phyloP scores from a whole-genome alignment of 2,797 vertebrate species.

The Dryobates pubescens region DNA sequence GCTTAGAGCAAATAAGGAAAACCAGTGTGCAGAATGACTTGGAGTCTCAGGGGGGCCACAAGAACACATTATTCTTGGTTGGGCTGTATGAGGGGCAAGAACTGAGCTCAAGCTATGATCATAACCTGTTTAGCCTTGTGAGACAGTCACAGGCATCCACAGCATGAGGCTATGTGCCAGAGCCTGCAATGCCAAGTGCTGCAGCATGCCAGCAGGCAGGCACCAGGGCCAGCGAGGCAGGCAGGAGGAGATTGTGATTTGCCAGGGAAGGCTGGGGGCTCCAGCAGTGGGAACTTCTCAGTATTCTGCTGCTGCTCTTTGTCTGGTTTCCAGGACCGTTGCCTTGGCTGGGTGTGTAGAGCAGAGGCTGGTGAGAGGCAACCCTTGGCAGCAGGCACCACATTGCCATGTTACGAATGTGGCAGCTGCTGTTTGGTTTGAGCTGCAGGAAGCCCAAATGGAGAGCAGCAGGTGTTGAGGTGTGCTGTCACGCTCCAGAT shows the following conservation, averaged over 20 bases:
- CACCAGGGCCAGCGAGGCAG: accelerated
- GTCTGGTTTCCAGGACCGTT: not conserved
- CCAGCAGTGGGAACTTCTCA: accelerated
- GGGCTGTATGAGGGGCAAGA: not conserved
- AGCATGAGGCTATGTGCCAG: not conserved
- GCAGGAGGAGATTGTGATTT: not conserved
- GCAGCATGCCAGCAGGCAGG: not conserved
- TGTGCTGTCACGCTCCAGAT: not conserved
- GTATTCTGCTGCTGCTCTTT: not conserved
- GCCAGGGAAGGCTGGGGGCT: not conserved
- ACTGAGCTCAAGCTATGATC: not conserved
- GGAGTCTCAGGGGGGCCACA: not conserved
- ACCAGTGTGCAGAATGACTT: not conserved
- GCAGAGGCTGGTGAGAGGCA: not conserved
- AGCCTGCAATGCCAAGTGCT: not conserved
- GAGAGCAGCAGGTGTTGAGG: not conserved
- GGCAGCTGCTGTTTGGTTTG: not conserved
- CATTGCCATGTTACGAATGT: not conserved
- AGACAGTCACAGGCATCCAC: accelerated
- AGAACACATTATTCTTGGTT: not conserved
- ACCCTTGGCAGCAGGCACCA: not conserved
- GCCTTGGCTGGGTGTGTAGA: not conserved
- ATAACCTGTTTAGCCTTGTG: not conserved
- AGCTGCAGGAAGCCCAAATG: not conserved
- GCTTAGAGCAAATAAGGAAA: not conserved